Evolutionary conservation across 2,113 vertebrate genomes (phyloP).

Genomic region (Gnathonemus longibarbis): DNA sequence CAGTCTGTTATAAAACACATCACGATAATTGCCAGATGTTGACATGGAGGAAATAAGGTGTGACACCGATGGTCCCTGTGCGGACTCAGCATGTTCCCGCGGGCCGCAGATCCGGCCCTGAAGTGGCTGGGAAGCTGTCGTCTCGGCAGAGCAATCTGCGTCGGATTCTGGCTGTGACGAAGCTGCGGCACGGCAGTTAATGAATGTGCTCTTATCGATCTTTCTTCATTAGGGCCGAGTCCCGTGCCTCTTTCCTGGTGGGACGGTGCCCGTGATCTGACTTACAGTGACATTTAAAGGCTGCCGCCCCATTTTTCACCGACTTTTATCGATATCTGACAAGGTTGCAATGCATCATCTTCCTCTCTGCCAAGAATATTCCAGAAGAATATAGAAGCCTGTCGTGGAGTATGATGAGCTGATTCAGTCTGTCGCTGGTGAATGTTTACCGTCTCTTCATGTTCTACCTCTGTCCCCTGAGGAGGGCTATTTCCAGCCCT

Average conservation of each 20-base stretch:
- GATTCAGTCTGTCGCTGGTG: not conserved
- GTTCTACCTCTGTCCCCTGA: not conserved
- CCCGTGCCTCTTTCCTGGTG: not conserved
- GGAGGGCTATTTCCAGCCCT: not conserved
- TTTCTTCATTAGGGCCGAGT: not conserved
- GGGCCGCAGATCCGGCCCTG: not conserved
- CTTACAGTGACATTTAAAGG: constrained; percentile 10
- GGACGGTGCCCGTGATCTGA: not conserved
- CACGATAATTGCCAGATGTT: not conserved
- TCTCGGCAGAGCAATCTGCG: not conserved
- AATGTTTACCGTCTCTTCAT: not conserved
- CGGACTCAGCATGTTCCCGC: not conserved
- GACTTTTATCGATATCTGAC: constrained; percentile 5
- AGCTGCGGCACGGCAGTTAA: not conserved
- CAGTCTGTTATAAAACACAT: not conserved
- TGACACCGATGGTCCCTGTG: not conserved
- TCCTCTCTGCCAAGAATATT: not conserved
- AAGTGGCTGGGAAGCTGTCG: not conserved
- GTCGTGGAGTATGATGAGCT: not conserved
- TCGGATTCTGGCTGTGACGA: not conserved
- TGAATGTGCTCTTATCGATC: constrained; percentile 6
- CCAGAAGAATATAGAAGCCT: not conserved
- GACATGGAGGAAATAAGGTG: not conserved
- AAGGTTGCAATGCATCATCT: not conserved
- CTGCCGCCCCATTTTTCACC: not conserved